phyloP scores from a whole-genome alignment of 1,140 invertebrate species.

The Drosophila obscura region DNA sequence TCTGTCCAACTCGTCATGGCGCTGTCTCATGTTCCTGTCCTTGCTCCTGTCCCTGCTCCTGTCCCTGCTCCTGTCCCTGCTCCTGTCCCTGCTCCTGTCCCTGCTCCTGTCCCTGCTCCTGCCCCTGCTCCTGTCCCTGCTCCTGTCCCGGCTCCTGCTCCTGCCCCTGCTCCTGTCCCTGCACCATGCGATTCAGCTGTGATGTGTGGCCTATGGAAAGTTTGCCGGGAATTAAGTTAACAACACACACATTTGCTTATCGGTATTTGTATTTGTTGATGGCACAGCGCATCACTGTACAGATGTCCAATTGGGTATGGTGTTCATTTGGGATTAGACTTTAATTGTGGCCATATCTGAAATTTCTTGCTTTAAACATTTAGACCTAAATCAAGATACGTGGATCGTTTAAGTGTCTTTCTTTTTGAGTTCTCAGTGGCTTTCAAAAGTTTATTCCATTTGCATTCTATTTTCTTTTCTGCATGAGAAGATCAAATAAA shows the following conservation, averaged over 20 bases:
- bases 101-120: too few relatives aligned
- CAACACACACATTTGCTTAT: slow-evolving; percentile 23
- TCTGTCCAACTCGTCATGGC: too few relatives aligned
- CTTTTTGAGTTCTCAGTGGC: neutral
- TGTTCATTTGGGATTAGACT: neutral
- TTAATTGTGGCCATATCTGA: neutral
- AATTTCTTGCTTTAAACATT: too few relatives aligned
- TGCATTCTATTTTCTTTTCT: neutral
- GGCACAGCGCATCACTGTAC: too few relatives aligned
- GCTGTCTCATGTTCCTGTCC: too few relatives aligned
- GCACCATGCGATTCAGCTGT: slow-evolving; percentile 9
- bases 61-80: slow-evolving; percentile 2
- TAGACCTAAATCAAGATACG: too few relatives aligned
- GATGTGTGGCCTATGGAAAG: slow-evolving; percentile 38
- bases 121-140: neutral
- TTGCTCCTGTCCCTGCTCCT: slow-evolving; percentile 10
- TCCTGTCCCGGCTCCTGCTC: slow-evolving; percentile 4
- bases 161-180: too few relatives aligned
- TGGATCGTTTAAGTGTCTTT: neutral
- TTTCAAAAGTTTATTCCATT: slow-evolving; percentile 1
- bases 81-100: too few relatives aligned
- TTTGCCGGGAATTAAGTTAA: slow-evolving; percentile 47
- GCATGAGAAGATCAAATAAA: too few relatives aligned
- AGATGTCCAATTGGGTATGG: too few relatives aligned
- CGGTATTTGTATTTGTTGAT: neutral